Percentiles rank a stretch among this genome's conserved stretches.
phyloP scores from a whole-genome alignment of 2,113 vertebrate species.

The Arothron firmamentum region DNA sequence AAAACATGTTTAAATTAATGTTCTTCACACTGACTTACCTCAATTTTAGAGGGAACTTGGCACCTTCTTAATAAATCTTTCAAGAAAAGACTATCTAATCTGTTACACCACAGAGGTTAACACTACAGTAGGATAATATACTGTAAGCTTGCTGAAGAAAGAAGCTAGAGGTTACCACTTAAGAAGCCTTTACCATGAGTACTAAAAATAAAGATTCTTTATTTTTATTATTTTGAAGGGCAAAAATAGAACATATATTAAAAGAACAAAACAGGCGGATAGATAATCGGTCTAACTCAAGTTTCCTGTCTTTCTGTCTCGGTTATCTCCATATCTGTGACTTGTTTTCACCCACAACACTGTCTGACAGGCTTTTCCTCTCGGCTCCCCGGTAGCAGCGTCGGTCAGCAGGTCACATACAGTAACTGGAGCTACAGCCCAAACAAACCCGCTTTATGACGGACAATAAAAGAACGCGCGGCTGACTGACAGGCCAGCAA shows the following conservation, averaged over 20 bases:
- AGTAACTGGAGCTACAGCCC: conserved; percentile 51
- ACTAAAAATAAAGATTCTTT: neutral
- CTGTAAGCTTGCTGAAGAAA: neutral
- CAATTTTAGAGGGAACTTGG: conserved; percentile 10
- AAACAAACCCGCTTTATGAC: conserved; percentile 67
- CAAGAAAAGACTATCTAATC: conserved; percentile 18
- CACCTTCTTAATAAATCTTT: neutral
- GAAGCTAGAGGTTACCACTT: too few relatives aligned
- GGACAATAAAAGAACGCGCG: conserved; percentile 61
- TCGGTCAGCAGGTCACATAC: conserved; percentile 62
- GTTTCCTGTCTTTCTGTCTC: conserved; percentile 14
- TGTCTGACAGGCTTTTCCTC: conserved; percentile 44
- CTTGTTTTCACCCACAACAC: conserved; percentile 50
- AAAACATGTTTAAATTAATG: neutral
- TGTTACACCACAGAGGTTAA: conserved; percentile 15
- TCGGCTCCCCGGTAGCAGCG: conserved; percentile 31
- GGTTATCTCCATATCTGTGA: conserved; percentile 36
- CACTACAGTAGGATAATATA: conserved; percentile 12
- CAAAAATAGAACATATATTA: neutral
- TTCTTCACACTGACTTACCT: neutral
- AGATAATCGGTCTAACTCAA: neutral
- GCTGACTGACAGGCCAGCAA: conserved; percentile 58
- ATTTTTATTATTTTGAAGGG: neutral
- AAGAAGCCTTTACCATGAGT: too few relatives aligned
- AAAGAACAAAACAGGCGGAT: neutral